Conservation (phyloP, 2,888 invertebrate species). For the Ochropacha duplaris region DNA sequence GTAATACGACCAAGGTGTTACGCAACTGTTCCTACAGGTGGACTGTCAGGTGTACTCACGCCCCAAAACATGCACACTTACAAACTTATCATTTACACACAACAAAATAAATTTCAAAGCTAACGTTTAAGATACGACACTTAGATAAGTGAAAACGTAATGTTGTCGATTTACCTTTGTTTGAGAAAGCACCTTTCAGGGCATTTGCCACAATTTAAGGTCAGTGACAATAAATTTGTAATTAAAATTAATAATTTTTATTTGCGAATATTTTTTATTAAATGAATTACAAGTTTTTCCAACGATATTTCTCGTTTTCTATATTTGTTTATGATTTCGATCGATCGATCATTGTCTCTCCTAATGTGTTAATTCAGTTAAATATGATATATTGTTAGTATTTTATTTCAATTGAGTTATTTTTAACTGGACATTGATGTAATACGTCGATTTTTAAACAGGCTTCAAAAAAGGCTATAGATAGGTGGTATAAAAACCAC, state of each 20-base stretch:
- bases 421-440: not conserved
- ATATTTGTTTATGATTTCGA: not conserved
- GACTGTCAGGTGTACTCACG: constrained; percentile 60
- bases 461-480: too few species aligned
- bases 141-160: constrained; percentile 16
- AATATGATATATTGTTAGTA: constrained; percentile 16
- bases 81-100: constrained; percentile 8
- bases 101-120: not conserved
- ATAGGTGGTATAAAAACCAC: too few species aligned
- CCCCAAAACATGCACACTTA: constrained; percentile 45
- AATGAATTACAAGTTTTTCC: constrained; percentile 5
- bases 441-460: too few species aligned
- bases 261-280: constrained; percentile 23
- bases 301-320: not conserved
- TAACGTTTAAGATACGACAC: not conserved
- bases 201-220: constrained; percentile 50
- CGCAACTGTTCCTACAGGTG: constrained; percentile 71
- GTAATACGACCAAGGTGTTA: constrained; percentile 60
- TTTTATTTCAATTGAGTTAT: not conserved
- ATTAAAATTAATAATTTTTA: constrained; percentile 41
- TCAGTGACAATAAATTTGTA: constrained; percentile 46
- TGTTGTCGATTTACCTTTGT: constrained; percentile 41
- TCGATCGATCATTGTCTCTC: constrained; percentile 28
- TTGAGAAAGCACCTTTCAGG: constrained; percentile 51
- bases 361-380: constrained; percentile 26